Percentiles rank a stretch among this genome's conserved stretches.
Evolutionary conservation across 1,140 invertebrate genomes (phyloP).

Genomic region (Onthophagus taurus): DNA sequence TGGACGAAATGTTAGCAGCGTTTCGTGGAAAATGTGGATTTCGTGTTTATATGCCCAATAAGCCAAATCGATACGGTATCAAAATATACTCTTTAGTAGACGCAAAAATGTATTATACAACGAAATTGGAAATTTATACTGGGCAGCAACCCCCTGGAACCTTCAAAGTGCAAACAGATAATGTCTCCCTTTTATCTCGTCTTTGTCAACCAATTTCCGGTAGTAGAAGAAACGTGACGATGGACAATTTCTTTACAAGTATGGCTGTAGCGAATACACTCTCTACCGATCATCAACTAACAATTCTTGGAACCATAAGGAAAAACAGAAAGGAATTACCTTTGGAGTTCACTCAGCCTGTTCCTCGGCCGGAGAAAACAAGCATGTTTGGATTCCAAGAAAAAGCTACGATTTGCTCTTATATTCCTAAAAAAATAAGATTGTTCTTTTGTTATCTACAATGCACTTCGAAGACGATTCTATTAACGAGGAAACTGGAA

Average conservation of each 20-base stretch:
- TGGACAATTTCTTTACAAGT: constrained; percentile 23
- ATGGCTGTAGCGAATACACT: constrained; percentile 15
- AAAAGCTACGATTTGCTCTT: no score
- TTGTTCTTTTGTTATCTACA: no score
- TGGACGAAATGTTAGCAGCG: constrained; percentile 16
- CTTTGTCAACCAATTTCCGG: constrained; percentile 16
- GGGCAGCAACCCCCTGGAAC: constrained; percentile 15
- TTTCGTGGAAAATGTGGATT: constrained; percentile 21
- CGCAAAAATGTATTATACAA: constrained; percentile 19
- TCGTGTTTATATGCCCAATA: constrained; percentile 16
- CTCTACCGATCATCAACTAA: constrained; percentile 14
- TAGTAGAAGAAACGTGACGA: constrained; percentile 19
- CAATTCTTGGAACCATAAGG: constrained; percentile 17
- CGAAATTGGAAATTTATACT: constrained; percentile 18
- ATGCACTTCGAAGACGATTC: no score
- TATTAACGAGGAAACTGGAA: no score
- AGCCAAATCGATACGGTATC: constrained; percentile 21
- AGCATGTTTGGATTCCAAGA: constrained; percentile 17
- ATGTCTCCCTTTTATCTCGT: constrained; percentile 10
- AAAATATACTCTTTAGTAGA: constrained; percentile 19
- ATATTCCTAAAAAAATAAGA: no score
- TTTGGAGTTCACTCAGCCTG: not conserved
- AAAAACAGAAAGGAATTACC: constrained; percentile 17
- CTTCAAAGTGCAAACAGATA: not conserved
- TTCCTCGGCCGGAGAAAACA: constrained; percentile 6